These are phyloP conservation scores for Coleophora flavipennella DNA, from an alignment of 2,888 invertebrate species.

Conservation along the genomic window DNA sequence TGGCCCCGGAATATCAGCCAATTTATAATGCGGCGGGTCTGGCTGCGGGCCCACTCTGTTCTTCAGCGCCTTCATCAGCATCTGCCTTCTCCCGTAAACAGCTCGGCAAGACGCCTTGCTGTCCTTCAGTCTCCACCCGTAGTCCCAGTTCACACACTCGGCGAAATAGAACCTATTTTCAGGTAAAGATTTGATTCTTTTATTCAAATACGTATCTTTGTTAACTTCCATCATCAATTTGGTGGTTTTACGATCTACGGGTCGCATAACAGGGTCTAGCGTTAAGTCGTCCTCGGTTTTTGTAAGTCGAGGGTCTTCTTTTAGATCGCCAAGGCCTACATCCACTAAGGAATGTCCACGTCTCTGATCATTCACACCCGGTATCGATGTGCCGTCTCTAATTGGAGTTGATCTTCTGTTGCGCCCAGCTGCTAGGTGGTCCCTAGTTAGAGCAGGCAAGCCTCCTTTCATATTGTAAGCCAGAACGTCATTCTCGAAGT, in stretches of 20 bases:
- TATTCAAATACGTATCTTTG: too few relatives aligned
- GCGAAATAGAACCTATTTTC: too few relatives aligned
- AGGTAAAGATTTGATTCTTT: too few relatives aligned
- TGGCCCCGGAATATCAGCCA: background rate
- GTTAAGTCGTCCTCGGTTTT: conserved; percentile 27
- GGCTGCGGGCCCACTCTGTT: background rate
- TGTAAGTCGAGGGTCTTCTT: conserved; percentile 29
- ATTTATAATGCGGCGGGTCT: background rate
- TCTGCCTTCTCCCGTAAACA: background rate
- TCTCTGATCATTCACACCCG: conserved; percentile 25
- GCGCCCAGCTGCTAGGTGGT: conserved; percentile 26
- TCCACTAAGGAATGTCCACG: conserved; percentile 32
- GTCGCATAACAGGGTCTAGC: conserved; percentile 36
- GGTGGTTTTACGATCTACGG: conserved; percentile 26
- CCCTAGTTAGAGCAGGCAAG: conserved; percentile 31
- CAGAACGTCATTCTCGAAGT: conserved; percentile 34
- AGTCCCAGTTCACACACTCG: background rate
- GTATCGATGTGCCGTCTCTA: conserved; percentile 28
- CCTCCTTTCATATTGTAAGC: conserved; percentile 33
- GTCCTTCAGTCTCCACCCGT: conserved; percentile 4
- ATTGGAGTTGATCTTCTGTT: conserved; percentile 26
- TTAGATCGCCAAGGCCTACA: conserved; percentile 31
- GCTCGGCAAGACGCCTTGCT: background rate
- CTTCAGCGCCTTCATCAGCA: too few relatives aligned
- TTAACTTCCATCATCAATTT: conserved; percentile 29